Percentiles rank a stretch among this genome's conserved stretches.
Conservation (phyloP, 1,140 invertebrate genomes). For the Carposina sasakii region DNA sequence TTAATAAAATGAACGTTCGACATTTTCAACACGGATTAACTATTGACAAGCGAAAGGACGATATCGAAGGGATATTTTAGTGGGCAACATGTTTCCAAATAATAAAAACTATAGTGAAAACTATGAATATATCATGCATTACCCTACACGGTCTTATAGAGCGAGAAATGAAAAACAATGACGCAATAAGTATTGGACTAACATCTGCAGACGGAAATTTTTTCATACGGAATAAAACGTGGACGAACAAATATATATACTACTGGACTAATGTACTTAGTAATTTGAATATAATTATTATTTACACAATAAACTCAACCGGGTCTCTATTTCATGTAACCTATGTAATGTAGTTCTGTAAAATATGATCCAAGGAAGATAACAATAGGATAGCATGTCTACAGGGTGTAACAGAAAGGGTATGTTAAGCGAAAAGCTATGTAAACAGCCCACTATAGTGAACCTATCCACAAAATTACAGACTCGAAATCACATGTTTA, state of each 20-base stretch:
- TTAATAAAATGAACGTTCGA: constrained; percentile 54
- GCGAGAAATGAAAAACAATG: constrained; percentile 35
- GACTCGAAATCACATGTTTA: too few species aligned
- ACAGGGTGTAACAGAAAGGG: too few species aligned
- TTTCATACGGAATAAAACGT: constrained; percentile 61
- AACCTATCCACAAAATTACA: too few species aligned
- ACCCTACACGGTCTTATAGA: too few species aligned
- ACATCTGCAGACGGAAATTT: constrained; percentile 61
- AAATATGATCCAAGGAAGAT: too few species aligned
- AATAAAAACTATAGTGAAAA: too few species aligned
- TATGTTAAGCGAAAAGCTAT: too few species aligned
- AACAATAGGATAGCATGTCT: too few species aligned
- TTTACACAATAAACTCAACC: constrained; percentile 59
- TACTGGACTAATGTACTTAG: constrained; percentile 60
- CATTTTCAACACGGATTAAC: constrained; percentile 58
- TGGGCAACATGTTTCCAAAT: too few species aligned
- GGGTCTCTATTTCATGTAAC: constrained; percentile 10
- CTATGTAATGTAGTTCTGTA: background rate
- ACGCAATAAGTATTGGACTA: constrained; percentile 32
- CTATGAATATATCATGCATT: too few species aligned
- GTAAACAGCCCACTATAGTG: too few species aligned
- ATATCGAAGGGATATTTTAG: too few species aligned
- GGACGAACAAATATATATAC: constrained; percentile 65
- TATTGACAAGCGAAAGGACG: constrained; percentile 54
- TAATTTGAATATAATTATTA: constrained; percentile 48